A percentile compares a stretch with the other conserved stretches of the same genome.
Evolutionary conservation across 1,140 invertebrate genomes (phyloP).

Genomic region (Cardiocondyla obscurior): DNA sequence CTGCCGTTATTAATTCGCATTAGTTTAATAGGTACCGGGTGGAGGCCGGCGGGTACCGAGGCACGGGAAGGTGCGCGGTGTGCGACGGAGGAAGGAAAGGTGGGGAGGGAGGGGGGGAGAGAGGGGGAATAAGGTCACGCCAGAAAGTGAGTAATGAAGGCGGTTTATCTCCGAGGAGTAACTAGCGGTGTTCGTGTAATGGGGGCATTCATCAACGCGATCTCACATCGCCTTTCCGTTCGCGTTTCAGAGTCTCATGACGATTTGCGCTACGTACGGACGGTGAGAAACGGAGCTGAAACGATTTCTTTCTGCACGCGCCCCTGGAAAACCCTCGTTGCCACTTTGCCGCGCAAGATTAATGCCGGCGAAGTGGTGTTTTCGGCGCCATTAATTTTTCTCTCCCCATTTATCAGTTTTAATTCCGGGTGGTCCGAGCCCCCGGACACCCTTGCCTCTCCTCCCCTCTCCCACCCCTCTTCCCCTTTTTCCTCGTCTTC

Average conservation of each 20-base stretch:
- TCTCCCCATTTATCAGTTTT: conserved; percentile 68
- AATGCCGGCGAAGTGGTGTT: conserved; percentile 65
- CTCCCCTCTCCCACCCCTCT: neutral
- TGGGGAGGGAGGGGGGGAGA: neutral
- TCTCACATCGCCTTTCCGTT: conserved; percentile 81
- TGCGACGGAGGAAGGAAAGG: conserved; percentile 47
- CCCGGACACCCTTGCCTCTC: no score
- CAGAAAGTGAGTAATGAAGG: conserved; percentile 83
- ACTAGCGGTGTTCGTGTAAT: conserved; percentile 83
- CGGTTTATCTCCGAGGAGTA: conserved; percentile 82
- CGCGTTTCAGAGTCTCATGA: conserved; percentile 79
- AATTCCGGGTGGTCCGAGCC: conserved; percentile 39
- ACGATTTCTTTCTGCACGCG: conserved; percentile 70
- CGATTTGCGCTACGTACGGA: conserved; percentile 74
- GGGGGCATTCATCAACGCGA: conserved; percentile 83
- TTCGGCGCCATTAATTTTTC: conserved; percentile 70
- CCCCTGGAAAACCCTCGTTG: conserved; percentile 66
- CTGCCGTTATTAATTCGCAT: conserved; percentile 81
- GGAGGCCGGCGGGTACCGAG: conserved; percentile 16
- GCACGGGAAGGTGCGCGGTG: conserved; percentile 30
- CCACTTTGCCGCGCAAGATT: conserved; percentile 71
- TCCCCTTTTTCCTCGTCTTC: no score
- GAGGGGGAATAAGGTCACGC: conserved; percentile 81
- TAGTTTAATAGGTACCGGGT: conserved; percentile 76
- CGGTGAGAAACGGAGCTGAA: conserved; percentile 73